A percentile compares a stretch with the other conserved stretches of the same genome.
Evolutionary conservation across 2,113 vertebrate species (phyloP).

Genomic region (Syrmaticus mikado): DNA sequence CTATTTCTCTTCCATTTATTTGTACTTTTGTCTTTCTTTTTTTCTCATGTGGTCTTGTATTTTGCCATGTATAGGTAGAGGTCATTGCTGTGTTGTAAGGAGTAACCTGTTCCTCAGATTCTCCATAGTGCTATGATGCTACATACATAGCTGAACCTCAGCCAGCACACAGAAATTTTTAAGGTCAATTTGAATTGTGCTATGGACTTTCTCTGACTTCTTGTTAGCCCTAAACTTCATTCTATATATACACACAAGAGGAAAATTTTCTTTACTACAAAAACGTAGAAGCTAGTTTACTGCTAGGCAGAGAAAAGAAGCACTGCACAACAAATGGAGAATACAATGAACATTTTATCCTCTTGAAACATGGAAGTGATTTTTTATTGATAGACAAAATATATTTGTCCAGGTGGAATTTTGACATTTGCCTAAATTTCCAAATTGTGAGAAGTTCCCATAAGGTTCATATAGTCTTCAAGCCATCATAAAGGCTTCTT

Average conservation of each 20-base stretch:
- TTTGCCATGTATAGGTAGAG: not conserved
- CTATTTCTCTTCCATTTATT: not conserved
- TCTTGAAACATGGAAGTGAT: not conserved
- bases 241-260: rapidly evolving
- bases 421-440: not conserved
- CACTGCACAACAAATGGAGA: not conserved
- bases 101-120: not conserved
- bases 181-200: not conserved
- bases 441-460: not conserved
- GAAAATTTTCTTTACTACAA: not conserved
- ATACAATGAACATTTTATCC: not conserved
- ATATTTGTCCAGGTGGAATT: not conserved
- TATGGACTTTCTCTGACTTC: not conserved
- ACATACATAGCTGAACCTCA: rapidly evolving
- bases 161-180: not conserved
- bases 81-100: not conserved
- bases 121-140: not conserved
- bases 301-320: not conserved
- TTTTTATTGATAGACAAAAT: not conserved
- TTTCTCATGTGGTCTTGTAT: not conserved
- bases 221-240: not conserved
- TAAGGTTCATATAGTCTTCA: not conserved
- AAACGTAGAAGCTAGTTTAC: not conserved
- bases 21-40: not conserved
- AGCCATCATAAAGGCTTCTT: not conserved